Base-by-base conservation (phyloP, 1,140 invertebrate genomes). In the Zaprionus gabonicus region DNA sequence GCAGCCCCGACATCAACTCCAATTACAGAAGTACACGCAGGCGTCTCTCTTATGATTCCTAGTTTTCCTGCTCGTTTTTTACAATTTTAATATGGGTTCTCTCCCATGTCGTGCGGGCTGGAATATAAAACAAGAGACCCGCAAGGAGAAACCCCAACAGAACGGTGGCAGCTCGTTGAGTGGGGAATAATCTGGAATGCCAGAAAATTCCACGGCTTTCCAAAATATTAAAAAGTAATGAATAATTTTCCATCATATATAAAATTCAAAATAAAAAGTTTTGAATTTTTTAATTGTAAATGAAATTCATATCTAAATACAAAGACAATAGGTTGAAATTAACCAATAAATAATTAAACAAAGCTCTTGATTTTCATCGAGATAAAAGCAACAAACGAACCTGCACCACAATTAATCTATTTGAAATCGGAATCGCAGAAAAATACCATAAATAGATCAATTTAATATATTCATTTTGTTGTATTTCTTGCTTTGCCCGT, bases 1-100 rank as follows among this genome's bases (percentile, higher is more conserved):
- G 84, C 84, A 88, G 68, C 78, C 73, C 81, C 84, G 80, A 88
- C 84, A 88, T 87, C 81, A 87, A 87, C 85, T 88, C 81, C 85
- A 87, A 87, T 87, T 87, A 87, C 83, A 87, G 85, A 84, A 87
- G 84, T 88, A 87, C 84, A 87, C 85, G 84, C 78, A 90, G 81
- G 85, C 85, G 84, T 88, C 84, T 88, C 81, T 88, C 66, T 88
- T 87, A 88, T 88, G 84, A 88, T 88, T 87, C 78, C 60, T 80
- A 88, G 86, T 80, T 84, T 81, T 78, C 51, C 51, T 72, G 13
- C 38, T 68, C 46, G 73, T 65, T 59, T 76, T 82, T 65, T 67
- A 78, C 51, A 77, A 71, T 66, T 80, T 82, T 83, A 72, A 81
- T 73, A 80, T 82, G 69, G 67, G 44, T 66, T 81, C 62, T 55